Evolutionary conservation across 2,888 invertebrate species (phyloP).

Genomic region (Platerodrilus igneus): DNA sequence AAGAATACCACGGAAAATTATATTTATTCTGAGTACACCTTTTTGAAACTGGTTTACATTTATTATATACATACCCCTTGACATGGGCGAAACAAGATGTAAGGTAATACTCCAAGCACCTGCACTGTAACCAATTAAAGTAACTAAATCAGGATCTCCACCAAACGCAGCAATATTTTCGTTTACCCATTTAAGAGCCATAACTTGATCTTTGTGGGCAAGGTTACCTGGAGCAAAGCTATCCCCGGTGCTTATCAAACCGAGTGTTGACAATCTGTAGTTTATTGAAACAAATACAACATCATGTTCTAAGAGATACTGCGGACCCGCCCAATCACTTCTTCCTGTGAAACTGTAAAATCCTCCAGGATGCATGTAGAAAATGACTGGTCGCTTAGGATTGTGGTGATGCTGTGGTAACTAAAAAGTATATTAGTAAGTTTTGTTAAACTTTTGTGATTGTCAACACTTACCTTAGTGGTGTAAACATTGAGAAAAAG

Average conservation of each 20-base stretch:
- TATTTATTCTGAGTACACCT: no score
- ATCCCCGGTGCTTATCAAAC: constrained; percentile 51
- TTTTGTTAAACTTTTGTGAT: no score
- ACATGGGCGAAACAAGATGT: constrained; percentile 60
- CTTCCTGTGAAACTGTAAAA: constrained; percentile 56
- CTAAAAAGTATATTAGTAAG: no score
- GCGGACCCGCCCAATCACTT: constrained; percentile 51
- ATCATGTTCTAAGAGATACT: constrained; percentile 55
- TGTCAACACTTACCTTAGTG: constrained; percentile 33
- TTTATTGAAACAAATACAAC: constrained; percentile 57
- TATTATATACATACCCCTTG: constrained; percentile 48
- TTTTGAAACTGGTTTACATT: no score
- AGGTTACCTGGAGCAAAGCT: constrained; percentile 57
- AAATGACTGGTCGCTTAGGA: constrained; percentile 51
- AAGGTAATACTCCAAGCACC: constrained; percentile 45
- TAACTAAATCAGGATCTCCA: constrained; percentile 56
- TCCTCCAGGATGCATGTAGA: constrained; percentile 60
- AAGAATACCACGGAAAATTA: no score
- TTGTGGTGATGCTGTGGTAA: no score
- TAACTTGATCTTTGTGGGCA: constrained; percentile 61
- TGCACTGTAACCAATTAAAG: constrained; percentile 53
- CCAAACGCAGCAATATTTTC: constrained; percentile 58
- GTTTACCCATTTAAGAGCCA: constrained; percentile 56
- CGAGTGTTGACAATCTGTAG: constrained; percentile 53
- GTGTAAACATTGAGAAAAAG: constrained; percentile 57